These are phyloP conservation scores for Gonatopus flavifemur DNA, from an alignment of 1,140 invertebrate species.

Conservation along the genomic window DNA sequence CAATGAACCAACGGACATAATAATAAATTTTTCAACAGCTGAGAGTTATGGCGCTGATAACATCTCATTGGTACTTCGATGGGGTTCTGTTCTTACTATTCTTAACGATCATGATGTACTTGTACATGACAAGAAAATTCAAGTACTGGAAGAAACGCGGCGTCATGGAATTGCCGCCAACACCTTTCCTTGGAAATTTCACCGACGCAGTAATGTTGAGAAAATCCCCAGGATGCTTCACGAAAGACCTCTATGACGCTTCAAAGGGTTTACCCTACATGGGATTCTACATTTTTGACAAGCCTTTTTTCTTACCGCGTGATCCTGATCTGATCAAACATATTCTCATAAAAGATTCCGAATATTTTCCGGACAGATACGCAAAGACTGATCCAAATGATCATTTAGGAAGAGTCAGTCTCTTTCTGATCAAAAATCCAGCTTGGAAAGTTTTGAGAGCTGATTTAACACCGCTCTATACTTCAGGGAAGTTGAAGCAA, in stretches of 20 bases:
- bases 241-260: constrained; percentile 25
- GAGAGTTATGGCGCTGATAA: constrained; percentile 23
- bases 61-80: constrained; percentile 18
- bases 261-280: constrained; percentile 25
- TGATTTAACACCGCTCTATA: constrained; percentile 53
- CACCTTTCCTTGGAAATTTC: constrained; percentile 45
- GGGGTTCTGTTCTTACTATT: constrained; percentile 2
- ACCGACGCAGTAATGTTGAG: constrained; percentile 10
- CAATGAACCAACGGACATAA: too few relatives aligned
- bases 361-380: constrained; percentile 45
- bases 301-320: constrained; percentile 47
- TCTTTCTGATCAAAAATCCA: constrained; percentile 42
- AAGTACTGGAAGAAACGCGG: constrained; percentile 49
- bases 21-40: too few relatives aligned
- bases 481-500: constrained; percentile 49
- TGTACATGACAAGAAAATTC: constrained; percentile 46
- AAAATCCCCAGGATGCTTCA: constrained; percentile 10
- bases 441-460: constrained; percentile 49
- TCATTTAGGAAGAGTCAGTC: constrained; percentile 31
- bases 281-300: constrained; percentile 47
- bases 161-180: constrained; percentile 34
- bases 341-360: constrained; percentile 57
- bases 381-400: constrained; percentile 23
- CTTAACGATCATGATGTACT: constrained; percentile 20
- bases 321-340: constrained; percentile 54